phyloP scores from a whole-genome alignment of 2,888 invertebrate species.

The Tuberolachnus salignus region DNA sequence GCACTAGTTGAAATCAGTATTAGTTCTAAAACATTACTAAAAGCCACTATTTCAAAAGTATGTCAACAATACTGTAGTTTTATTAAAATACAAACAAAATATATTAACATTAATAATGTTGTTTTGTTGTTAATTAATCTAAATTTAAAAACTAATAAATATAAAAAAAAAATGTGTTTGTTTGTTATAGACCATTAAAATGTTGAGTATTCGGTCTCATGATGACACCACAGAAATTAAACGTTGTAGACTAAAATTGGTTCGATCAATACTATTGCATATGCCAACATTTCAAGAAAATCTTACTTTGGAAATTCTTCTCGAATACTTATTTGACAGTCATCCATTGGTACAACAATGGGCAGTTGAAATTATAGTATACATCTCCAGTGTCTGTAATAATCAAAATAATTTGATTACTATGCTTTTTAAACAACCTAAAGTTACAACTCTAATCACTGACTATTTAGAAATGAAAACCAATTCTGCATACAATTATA shows the following conservation, averaged over 20 bases:
- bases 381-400: slow-evolving; percentile 28
- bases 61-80: neutral
- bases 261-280: slow-evolving; percentile 22
- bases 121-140: too few relatives aligned
- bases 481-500: neutral
- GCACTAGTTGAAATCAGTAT: slow-evolving; percentile 37
- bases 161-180: neutral
- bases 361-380: slow-evolving; percentile 42
- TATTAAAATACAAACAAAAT: neutral
- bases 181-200: slow-evolving; percentile 20
- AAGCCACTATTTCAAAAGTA: slow-evolving; percentile 22
- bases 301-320: neutral
- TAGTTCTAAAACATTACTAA: slow-evolving; percentile 15
- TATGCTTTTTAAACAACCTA: slow-evolving; percentile 24
- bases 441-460: slow-evolving; percentile 13
- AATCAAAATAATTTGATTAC: slow-evolving; percentile 25
- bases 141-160: too few relatives aligned
- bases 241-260: slow-evolving; percentile 48
- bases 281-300: slow-evolving; percentile 14
- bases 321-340: slow-evolving; percentile 21
- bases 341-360: slow-evolving; percentile 46
- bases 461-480: slow-evolving; percentile 51
- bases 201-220: slow-evolving; percentile 19
- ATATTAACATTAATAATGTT: neutral
- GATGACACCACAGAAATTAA: slow-evolving; percentile 53